phyloP scores from a whole-genome alignment of 2,113 vertebrate species.

The Cololabis saira region DNA sequence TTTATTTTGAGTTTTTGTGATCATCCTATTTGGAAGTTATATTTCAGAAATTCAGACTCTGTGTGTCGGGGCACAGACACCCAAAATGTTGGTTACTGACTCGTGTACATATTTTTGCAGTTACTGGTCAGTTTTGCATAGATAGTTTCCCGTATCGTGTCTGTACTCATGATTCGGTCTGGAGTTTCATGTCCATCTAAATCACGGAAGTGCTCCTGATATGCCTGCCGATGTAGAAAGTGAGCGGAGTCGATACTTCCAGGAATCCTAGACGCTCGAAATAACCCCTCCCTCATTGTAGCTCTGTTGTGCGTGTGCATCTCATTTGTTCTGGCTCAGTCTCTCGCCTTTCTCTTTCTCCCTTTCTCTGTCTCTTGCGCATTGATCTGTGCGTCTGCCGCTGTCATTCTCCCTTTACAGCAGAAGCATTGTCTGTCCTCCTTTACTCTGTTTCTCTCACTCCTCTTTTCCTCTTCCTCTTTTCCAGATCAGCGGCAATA shows the following conservation, averaged over 20 bases:
- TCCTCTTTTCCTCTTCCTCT: slow-evolving; percentile 12
- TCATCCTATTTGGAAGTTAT: too few relatives aligned
- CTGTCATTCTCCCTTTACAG: slow-evolving; percentile 60
- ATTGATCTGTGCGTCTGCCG: slow-evolving; percentile 46
- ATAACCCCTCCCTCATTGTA: slow-evolving; percentile 43
- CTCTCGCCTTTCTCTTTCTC: slow-evolving; percentile 7
- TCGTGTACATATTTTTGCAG: too few relatives aligned
- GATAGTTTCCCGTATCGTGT: neutral
- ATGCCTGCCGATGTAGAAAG: slow-evolving; percentile 9
- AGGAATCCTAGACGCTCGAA: slow-evolving; percentile 37
- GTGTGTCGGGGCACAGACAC: too few relatives aligned
- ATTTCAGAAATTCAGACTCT: too few relatives aligned
- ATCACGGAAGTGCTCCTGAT: neutral
- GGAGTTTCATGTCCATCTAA: neutral
- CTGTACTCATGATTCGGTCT: neutral
- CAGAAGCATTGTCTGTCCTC: slow-evolving; percentile 60
- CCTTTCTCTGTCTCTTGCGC: slow-evolving; percentile 23
- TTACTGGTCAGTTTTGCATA: too few relatives aligned
- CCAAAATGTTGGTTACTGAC: too few relatives aligned
- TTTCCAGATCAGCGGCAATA: slow-evolving; percentile 38
- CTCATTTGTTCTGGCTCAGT: slow-evolving; percentile 38
- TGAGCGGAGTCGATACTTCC: slow-evolving; percentile 41
- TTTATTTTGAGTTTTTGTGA: too few relatives aligned
- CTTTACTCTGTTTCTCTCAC: slow-evolving; percentile 24
- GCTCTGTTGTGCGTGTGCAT: slow-evolving; percentile 30